phyloP scores from a whole-genome alignment of 2,113 vertebrate species.

The Empidonax alnorum region DNA sequence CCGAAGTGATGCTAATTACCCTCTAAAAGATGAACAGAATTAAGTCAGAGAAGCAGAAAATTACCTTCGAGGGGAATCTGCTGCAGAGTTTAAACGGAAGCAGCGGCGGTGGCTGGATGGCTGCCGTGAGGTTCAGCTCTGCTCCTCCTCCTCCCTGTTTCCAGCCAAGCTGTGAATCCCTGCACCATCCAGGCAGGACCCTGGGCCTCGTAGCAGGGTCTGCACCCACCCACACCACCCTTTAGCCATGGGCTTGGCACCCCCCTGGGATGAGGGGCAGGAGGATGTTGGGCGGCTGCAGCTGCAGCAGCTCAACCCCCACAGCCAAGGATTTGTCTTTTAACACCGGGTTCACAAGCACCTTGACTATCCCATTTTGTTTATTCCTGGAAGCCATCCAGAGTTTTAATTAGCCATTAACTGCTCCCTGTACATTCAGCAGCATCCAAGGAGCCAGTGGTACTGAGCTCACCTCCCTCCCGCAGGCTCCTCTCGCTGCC shows the following conservation, averaged over 20 bases:
- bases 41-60: constrained; percentile 80
- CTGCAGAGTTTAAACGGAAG: constrained; percentile 38
- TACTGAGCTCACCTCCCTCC: neutral
- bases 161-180: neutral
- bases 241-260: accelerated
- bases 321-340: neutral
- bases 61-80: constrained; percentile 73
- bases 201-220: neutral
- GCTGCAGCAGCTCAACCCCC: neutral
- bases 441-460: neutral
- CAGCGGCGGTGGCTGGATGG: neutral
- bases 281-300: neutral
- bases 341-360: neutral
- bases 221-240: neutral
- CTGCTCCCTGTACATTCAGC: neutral
- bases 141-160: neutral
- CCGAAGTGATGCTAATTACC: constrained; percentile 73
- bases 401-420: constrained; percentile 11
- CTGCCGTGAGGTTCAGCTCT: neutral
- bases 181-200: neutral
- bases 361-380: neutral
- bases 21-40: constrained; percentile 70
- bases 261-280: neutral
- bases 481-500: neutral
- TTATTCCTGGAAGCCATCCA: neutral